Percentiles rank a stretch among this genome's conserved stretches.
phyloP scores from a whole-genome alignment of 2,113 vertebrate genomes.

The Hippocampus comes region DNA sequence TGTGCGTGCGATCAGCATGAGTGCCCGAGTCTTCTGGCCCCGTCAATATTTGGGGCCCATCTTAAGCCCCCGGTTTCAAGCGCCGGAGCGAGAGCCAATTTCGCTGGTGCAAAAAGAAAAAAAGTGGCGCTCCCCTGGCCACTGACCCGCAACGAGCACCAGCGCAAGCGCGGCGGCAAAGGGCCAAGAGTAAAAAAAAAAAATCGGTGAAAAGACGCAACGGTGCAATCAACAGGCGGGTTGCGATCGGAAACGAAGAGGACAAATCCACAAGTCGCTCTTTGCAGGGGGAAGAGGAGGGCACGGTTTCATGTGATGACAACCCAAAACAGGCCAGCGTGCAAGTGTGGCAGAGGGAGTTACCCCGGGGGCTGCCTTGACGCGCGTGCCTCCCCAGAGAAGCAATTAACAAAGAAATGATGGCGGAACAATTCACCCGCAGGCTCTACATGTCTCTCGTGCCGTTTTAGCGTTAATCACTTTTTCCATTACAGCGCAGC shows the following conservation, averaged over 20 bases:
- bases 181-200: neutral
- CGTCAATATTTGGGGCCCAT: no score
- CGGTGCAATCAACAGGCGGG: conserved; percentile 19
- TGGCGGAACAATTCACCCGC: conserved; percentile 64
- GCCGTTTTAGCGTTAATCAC: conserved; percentile 70
- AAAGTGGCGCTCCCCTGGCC: no score
- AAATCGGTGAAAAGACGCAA: conserved; percentile 12
- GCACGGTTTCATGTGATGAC: neutral
- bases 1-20: no score
- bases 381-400: conserved; percentile 65
- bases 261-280: conserved; percentile 30
- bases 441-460: conserved; percentile 58
- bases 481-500: conserved; percentile 55
- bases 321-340: conserved; percentile 62
- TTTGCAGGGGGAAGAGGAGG: conserved; percentile 5
- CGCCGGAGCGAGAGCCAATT: no score
- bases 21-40: no score
- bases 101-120: no score
- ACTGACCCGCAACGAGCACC: no score
- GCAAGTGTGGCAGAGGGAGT: conserved; percentile 60
- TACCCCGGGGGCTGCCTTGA: conserved; percentile 55
- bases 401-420: conserved; percentile 80
- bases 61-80: no score
- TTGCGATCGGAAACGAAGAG: conserved; percentile 10
- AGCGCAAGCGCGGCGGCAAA: no score